phyloP scores from a whole-genome alignment of 2,113 vertebrate genomes.

The Alectura lathami region DNA sequence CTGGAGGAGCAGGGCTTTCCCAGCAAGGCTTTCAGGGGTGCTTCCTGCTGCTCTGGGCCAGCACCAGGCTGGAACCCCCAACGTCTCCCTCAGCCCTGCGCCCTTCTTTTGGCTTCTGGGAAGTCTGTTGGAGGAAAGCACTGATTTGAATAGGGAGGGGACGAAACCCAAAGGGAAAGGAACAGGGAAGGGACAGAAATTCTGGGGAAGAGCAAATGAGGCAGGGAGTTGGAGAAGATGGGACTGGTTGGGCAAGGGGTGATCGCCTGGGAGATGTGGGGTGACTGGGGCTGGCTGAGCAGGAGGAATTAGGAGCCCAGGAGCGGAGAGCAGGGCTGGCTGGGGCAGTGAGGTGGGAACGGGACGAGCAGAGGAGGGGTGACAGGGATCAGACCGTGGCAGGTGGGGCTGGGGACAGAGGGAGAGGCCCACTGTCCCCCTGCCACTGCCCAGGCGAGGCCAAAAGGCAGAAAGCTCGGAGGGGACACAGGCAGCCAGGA shows the following conservation, averaged over 20 bases:
- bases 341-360: not conserved
- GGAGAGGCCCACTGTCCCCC: rapidly evolving
- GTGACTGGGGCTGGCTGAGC: not conserved
- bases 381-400: not conserved
- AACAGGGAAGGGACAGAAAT: not conserved
- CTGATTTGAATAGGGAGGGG: not conserved
- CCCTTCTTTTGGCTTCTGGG: not conserved
- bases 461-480: not conserved
- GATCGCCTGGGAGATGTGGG: not conserved
- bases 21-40: not conserved
- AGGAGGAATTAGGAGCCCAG: not conserved
- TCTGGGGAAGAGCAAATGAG: not conserved
- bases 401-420: not conserved
- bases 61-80: not conserved
- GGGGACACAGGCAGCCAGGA: not conserved
- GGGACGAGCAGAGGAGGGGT: not conserved
- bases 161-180: not conserved
- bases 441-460: not conserved
- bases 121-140: not conserved
- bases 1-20: not conserved
- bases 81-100: not conserved
- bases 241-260: not conserved
- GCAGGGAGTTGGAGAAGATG: not conserved
- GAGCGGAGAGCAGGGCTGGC: not conserved
- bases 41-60: not conserved